Evolutionary conservation across 2,888 invertebrate genomes (phyloP), one percentile per base, ranked within the genome.

Genomic region (Ametastegia equiseti): DNA sequence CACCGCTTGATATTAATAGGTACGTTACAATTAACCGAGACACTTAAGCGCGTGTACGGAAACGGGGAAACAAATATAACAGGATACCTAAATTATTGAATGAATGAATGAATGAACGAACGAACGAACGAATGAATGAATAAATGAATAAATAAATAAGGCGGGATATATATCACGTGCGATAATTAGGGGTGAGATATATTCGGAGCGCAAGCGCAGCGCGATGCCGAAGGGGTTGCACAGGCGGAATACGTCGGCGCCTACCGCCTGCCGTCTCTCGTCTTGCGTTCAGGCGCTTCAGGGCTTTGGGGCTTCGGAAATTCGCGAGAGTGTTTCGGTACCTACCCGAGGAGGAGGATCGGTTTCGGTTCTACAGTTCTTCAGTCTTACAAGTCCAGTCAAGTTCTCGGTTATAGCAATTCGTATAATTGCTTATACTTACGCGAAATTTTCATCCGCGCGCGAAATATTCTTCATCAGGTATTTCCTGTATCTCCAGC

Each of bases 201-300:
- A 11, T 36, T 36, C 23, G 47, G 30, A 15, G 71, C 69, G 71
- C 71, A 47, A n/a, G 71, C 71, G 45, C 71, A n/a, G 15, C 4
- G 2, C 39, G 6, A 2, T 36, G 36, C 39, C n/a, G 27, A 19
- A 71, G n/a, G 45, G 71, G 71, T 30, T 71, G n/a, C n/a, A n/a
- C 23, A 39, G n/a, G 23, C 30, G 27, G 71, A 71, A 71, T 71
- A 71, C 71, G 75, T 75, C 75, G 75, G 50, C 75, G 75, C 75
- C 75, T 23, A 27, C 63, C n/a, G n/a, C n/a, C n/a, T n/a, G n/a
- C n/a, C n/a, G n/a, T n/a, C n/a, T n/a, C n/a, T n/a, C n/a, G n/a
- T n/a, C n/a, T n/a, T n/a, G n/a, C n/a, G n/a, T n/a, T 63, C 30
- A 19, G 13, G 15, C 42, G 75, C 19, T 33, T 30, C 33, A 23